Evolutionary conservation across 2,113 vertebrate genomes (phyloP).

Genomic region (Etia nguti): DNA sequence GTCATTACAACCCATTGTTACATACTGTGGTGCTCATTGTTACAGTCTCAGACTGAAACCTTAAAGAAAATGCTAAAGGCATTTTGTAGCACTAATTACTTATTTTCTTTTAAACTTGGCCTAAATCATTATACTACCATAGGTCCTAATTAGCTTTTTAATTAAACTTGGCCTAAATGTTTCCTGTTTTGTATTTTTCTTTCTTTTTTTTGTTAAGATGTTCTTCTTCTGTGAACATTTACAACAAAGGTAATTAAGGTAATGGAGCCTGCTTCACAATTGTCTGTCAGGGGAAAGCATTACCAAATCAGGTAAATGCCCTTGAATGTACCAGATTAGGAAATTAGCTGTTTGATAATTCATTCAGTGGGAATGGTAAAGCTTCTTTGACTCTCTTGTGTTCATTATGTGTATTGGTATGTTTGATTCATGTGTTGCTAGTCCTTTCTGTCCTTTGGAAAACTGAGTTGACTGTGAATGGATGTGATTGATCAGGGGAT

Average conservation of each 20-base stretch:
- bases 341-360: constrained; percentile 6
- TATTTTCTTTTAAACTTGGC: neutral
- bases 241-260: neutral
- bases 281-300: neutral
- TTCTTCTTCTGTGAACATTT: neutral
- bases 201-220: neutral
- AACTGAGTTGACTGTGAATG: neutral
- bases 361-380: neutral
- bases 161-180: neutral
- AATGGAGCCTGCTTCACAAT: neutral
- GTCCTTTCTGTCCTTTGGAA: neutral
- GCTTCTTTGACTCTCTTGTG: neutral
- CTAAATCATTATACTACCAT: neutral
- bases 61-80: neutral
- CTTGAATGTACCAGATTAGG: constrained; percentile 9
- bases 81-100: neutral
- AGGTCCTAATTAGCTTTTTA: neutral
- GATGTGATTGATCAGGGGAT: constrained; percentile 6
- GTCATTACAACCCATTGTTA: neutral
- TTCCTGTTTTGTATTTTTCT: neutral
- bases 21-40: neutral
- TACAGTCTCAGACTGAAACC: neutral
- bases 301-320: neutral
- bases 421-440: constrained; percentile 4
- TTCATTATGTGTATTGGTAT: neutral